Evolutionary conservation across 2,888 invertebrate genomes (phyloP), one percentile per base, ranked within the genome.

Genomic region (Drosophila testacea): DNA sequence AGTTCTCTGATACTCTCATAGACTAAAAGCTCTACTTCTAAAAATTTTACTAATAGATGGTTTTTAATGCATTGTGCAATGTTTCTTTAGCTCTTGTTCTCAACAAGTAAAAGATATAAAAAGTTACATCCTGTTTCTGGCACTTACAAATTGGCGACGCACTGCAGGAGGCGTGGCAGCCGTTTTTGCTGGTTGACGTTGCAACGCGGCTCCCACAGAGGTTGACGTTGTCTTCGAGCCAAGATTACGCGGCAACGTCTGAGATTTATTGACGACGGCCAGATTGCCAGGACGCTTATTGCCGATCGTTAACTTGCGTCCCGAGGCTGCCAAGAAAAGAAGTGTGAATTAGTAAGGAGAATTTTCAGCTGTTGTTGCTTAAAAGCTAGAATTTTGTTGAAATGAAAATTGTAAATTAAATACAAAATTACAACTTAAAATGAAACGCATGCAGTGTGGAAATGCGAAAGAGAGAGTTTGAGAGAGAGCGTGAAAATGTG

Each of bases 91-190:
- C 2, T 22, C 22, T 22, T 22, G 22, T 22, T 22, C 22, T 22
- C 22, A 22, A 22, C 22, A 22, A 22, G 22, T 16, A 16, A 16
- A 16, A 16, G 16, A 13, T 39, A 2, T 38, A 9, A 34, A 5
- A 7, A 1, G 6, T 6, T n/a, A 10, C 4, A 10, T 46, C 5
- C 10, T 6, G 4, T 30, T 22, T 38, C 16, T 11, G 46, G 30
- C 7, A 81, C 90, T 81, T 78, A 90, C 89, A 66, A 97, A 93
- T 91, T 97, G 97, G 78, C 97, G 94, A 81, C 97, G 96, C 6
- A 97, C 95, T n/a, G 96, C 96, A 0, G 97, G 97, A 9, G 97
- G 97, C 0, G 97, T 97, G 0, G 96, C 96, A 1, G 96, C 95
- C 4, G 96, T 95, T 91, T 97, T 95, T 65, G 94, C 93, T 54